These are phyloP conservation scores for Sphinx pinastri DNA, from an alignment of 2,888 invertebrate species.

Conservation along the genomic window DNA sequence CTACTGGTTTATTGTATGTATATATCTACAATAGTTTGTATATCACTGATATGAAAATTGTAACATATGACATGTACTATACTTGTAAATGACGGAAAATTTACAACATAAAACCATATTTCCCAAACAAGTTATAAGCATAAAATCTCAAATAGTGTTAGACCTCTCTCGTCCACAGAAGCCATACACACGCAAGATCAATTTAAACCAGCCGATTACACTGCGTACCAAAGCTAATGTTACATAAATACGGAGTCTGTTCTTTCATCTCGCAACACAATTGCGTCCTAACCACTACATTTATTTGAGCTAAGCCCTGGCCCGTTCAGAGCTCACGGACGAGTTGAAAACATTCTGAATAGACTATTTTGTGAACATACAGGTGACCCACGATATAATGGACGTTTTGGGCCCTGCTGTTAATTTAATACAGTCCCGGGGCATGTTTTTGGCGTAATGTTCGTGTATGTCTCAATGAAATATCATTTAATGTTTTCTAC, in stretches of 20 bases:
- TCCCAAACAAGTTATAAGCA: no score
- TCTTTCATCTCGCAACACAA: not conserved
- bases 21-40: no score
- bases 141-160: no score
- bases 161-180: no score
- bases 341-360: conserved; percentile 9
- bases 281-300: not conserved
- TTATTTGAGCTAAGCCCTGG: conserved; percentile 7
- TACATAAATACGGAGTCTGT: not conserved
- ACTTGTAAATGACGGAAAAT: no score
- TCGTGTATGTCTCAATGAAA: not conserved
- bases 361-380: conserved; percentile 13
- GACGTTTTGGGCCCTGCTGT: not conserved
- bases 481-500: not conserved
- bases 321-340: not conserved
- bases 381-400: conserved; percentile 9
- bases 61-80: no score
- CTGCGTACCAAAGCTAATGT: not conserved
- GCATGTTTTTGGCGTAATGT: conserved; percentile 11
- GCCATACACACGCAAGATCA: no score
- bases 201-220: no score
- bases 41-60: no score
- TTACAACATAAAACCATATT: no score
- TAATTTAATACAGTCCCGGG: conserved; percentile 13
- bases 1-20: no score